Base-by-base conservation (phyloP, 2,888 invertebrate species). In the Syrphus vitripennis region DNA sequence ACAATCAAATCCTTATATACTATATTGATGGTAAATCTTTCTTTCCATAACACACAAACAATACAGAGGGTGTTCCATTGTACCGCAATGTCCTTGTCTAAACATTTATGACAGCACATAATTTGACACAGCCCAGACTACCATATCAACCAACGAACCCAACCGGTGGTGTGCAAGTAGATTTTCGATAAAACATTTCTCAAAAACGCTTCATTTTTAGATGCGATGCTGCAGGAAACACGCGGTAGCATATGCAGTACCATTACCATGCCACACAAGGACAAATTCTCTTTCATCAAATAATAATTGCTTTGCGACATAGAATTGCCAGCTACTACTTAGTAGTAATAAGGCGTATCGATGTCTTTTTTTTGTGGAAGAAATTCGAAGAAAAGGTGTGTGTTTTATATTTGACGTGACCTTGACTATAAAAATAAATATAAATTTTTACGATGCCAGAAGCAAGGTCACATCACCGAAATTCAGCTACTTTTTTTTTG, bases 311-410 rank as follows among this genome's bases (percentile, higher is more conserved):
- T 67, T 65, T 67, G 50, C 48, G 42, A 67, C 48, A 75, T 50
- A 29, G 29, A 75, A 26, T 55, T 55, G 48, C 79, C 31, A 70
- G 69, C 79, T 80, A 63, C 83, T 84, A 84, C 76, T 84, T 77
- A 84, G 55, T 77, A 69, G 80, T 84, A 77, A 81, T 84, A 84
- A 84, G 76, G 80, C 80, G 71, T 80, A 80, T 76, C 76, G 80
- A 67, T 72, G 55, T 26, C n/a, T 29, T 57, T 4, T 19, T 31
- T 19, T 14, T 4, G 37, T 24, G 19, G 19, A 63, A 14, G 3
- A 19, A 59, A 19, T 76, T 84, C 75, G 59, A 42, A 53, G 75
- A 71, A 74, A 69, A 48, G 65, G 40, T 71, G 65, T 45, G 31
- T 34, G 3, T 42, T 57, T 57, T 19, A 29, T 21, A 6, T 26